A percentile compares a stretch with the other conserved stretches of the same genome.
phyloP scores from a whole-genome alignment of 2,888 invertebrate species.

The Trichopoda pennipes region DNA sequence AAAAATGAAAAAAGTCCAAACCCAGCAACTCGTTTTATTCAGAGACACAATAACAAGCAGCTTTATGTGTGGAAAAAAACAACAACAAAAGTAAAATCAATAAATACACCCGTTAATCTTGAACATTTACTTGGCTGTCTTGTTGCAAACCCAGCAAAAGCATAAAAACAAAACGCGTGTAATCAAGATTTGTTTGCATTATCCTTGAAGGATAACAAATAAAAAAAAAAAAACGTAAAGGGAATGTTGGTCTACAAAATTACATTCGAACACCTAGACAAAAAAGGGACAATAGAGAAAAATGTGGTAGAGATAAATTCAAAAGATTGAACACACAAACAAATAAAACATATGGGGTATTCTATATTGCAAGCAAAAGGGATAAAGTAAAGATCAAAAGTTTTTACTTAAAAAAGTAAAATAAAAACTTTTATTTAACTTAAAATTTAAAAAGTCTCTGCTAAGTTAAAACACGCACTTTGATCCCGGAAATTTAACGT shows the following conservation, averaged over 20 bases:
- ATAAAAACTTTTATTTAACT: not conserved
- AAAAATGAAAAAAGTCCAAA: not conserved
- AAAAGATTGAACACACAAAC: slow-evolving; percentile 39
- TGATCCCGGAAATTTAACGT: too few species aligned
- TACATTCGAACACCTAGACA: slow-evolving; percentile 18
- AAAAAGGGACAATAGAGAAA: slow-evolving; percentile 8
- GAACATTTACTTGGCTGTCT: slow-evolving; percentile 36
- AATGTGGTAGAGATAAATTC: slow-evolving; percentile 42
- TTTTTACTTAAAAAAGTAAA: too few species aligned
- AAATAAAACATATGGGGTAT: slow-evolving; percentile 3
- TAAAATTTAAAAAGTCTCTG: not conserved
- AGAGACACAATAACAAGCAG: slow-evolving; percentile 1
- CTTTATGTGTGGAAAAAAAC: slow-evolving; percentile 2
- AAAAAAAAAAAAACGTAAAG: too few species aligned
- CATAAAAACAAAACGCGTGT: not conserved
- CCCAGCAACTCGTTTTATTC: not conserved
- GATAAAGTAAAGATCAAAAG: not conserved
- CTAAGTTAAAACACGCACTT: too few species aligned
- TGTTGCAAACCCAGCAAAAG: slow-evolving; percentile 5
- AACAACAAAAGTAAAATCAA: slow-evolving; percentile 45
- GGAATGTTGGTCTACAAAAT: slow-evolving; percentile 14
- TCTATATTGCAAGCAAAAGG: not conserved
- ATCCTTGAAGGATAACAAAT: slow-evolving; percentile 51
- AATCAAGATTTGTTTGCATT: slow-evolving; percentile 56
- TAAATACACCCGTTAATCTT: slow-evolving; percentile 52